phyloP scores from a whole-genome alignment of 2,113 vertebrate species.

The Muntiacus muntjak region DNA sequence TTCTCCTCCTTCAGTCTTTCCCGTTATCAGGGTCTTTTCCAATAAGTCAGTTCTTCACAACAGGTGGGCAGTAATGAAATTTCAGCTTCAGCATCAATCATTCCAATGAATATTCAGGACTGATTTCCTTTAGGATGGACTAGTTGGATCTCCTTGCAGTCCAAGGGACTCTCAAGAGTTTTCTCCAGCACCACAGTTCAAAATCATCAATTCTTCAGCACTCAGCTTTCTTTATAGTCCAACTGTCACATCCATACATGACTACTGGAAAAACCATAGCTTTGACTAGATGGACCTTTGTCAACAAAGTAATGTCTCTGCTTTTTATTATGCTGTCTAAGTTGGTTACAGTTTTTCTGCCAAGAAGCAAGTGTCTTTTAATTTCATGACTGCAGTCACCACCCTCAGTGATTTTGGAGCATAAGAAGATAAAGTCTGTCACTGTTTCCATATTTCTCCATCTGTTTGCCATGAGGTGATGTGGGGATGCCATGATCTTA shows the following conservation, averaged over 20 bases:
- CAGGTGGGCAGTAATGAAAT: neutral
- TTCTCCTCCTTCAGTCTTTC: neutral
- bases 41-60: neutral
- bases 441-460: neutral
- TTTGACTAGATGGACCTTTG: neutral
- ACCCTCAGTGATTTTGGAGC: neutral
- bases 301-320: neutral
- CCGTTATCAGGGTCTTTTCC: neutral
- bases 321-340: neutral
- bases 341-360: neutral
- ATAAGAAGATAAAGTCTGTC: neutral
- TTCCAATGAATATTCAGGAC: neutral
- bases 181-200: neutral
- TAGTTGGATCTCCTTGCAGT: neutral
- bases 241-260: neutral
- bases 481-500: neutral
- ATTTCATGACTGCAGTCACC: neutral
- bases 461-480: neutral
- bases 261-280: neutral
- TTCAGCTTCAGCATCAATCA: neutral
- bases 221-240: neutral
- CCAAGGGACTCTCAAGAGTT: neutral
- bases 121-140: neutral
- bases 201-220: neutral
- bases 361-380: neutral